These are phyloP conservation scores for Melanchra persicariae DNA, from an alignment of 2,888 invertebrate genomes.

Conservation along the genomic window DNA sequence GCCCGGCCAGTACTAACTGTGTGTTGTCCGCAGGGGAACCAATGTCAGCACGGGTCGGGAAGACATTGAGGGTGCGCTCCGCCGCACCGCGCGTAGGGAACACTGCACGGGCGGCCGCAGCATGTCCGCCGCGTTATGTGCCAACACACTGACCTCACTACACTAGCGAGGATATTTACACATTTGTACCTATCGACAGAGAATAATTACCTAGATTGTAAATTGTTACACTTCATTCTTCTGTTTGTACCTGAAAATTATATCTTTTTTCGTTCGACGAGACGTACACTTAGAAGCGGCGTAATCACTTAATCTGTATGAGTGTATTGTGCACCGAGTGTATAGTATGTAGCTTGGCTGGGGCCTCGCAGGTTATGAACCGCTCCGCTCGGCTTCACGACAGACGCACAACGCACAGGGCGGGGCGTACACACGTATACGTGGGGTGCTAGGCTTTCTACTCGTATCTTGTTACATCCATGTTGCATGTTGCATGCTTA, in stretches of 20 bases:
- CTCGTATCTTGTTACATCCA: conserved; percentile 68
- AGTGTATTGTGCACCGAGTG: conserved; percentile 59
- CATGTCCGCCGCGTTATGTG: conserved; percentile 64
- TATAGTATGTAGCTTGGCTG: conserved; percentile 53
- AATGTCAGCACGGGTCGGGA: conserved; percentile 89
- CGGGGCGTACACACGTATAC: conserved; percentile 53
- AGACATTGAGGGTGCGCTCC: conserved; percentile 82
- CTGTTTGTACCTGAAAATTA: conserved; percentile 69
- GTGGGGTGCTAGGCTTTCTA: conserved; percentile 74
- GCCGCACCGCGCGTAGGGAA: conserved; percentile 75
- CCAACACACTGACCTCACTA: conserved; percentile 67
- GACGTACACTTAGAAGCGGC: conserved; percentile 62
- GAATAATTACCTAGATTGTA: conserved; percentile 65
- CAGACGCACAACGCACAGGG: conserved; percentile 56
- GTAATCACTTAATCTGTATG: conserved; percentile 64
- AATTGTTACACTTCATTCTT: conserved; percentile 64
- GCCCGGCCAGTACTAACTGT: conserved; percentile 5
- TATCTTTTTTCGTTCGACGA: conserved; percentile 61
- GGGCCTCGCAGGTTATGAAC: conserved; percentile 51
- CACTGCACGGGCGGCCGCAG: conserved; percentile 58
- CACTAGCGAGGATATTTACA: conserved; percentile 65
- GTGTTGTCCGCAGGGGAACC: conserved; percentile 81
- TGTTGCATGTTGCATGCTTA: conserved; percentile 77
- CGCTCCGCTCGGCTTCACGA: conserved; percentile 49
- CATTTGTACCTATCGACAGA: conserved; percentile 68